phyloP scores from a whole-genome alignment of 1,140 invertebrate genomes.

The Caenorhabditis latens region DNA sequence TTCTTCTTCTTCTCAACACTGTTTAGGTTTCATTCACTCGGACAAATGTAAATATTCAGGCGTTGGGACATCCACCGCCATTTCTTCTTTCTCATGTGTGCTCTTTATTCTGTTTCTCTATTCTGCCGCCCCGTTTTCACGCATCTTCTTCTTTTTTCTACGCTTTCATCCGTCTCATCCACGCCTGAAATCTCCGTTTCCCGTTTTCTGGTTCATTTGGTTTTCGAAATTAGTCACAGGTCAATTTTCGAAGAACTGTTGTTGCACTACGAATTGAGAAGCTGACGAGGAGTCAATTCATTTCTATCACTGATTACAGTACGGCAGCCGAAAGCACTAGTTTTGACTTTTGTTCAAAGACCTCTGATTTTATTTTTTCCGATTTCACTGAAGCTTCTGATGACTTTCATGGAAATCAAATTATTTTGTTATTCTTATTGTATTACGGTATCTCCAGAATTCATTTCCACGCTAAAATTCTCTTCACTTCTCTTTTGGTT shows the following conservation, averaged over 20 bases:
- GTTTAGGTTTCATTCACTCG: constrained; percentile 40
- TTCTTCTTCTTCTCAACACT: constrained; percentile 7
- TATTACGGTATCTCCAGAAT: too few relatives aligned
- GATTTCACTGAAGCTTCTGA: too few relatives aligned
- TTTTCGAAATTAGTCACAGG: constrained; percentile 9
- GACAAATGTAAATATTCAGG: constrained; percentile 56
- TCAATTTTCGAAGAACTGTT: not conserved
- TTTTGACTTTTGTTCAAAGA: too few relatives aligned
- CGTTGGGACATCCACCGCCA: constrained; percentile 28
- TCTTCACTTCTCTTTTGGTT: too few relatives aligned
- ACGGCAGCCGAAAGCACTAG: too few relatives aligned
- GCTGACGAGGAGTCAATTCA: too few relatives aligned
- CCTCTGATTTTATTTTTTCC: too few relatives aligned
- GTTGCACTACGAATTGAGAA: too few relatives aligned
- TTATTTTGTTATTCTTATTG: too few relatives aligned
- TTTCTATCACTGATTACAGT: too few relatives aligned
- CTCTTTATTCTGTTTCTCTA: constrained; percentile 54
- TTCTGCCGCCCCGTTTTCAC: constrained; percentile 43
- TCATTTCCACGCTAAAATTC: too few relatives aligned
- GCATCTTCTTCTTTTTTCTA: constrained; percentile 31
- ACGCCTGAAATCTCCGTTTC: constrained; percentile 32
- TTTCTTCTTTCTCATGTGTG: constrained; percentile 22
- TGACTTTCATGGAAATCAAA: too few relatives aligned
- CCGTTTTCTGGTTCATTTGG: not conserved
- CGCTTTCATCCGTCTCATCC: constrained; percentile 20